Evolutionary conservation across 2,797 vertebrate species (phyloP), one percentile per base, ranked within the genome.

Genomic region (Prionace glauca): DNA sequence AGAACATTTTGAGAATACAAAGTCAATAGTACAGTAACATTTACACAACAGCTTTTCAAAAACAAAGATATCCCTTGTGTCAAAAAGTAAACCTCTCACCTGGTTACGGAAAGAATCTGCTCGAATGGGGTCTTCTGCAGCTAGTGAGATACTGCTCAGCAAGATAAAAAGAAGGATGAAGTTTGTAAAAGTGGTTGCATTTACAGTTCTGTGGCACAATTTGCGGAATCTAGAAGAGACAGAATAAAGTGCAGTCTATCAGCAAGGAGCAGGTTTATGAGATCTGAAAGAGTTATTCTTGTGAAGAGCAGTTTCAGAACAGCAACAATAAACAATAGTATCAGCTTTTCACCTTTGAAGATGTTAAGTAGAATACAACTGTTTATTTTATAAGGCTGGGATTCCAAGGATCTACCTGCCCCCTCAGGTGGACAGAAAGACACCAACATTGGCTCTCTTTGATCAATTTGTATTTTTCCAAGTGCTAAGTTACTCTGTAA

Each of bases 131-230:
- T 99, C 99, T 97, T 99, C 99, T 0, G 99, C 99, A 2, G 99
- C 99, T 97, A 99, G 97, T 0, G 99, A 99, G 94, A 99, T 99
- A 69, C 99, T 99, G 96, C 99, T 99, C 96, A 99, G 98, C 96
- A 99, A 97, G 97, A 99, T 99, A 98, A 99, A 99, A 96, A 99
- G 98, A 88, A 99, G 98, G 97, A 99, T 99, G 96, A 99, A 98
- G 97, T 99, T 99, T 97, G 99, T 99, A 97, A 99, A 99, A 96
- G 98, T 98, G 0, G 99, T 99, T 96, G 99, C 98, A 0, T 99
- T 99, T 97, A 99, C 98, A 56, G 98, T 98, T 96, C 98, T 98
- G 97, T 99, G 99, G 96, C 99, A 99, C 56, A 99, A 96, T 74
- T 99, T 98, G 0, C 99, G 98, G 96, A 99, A 97, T 97, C 99